phyloP scores from a whole-genome alignment of 2,113 vertebrate species.

The Pollimyrus isidori region DNA sequence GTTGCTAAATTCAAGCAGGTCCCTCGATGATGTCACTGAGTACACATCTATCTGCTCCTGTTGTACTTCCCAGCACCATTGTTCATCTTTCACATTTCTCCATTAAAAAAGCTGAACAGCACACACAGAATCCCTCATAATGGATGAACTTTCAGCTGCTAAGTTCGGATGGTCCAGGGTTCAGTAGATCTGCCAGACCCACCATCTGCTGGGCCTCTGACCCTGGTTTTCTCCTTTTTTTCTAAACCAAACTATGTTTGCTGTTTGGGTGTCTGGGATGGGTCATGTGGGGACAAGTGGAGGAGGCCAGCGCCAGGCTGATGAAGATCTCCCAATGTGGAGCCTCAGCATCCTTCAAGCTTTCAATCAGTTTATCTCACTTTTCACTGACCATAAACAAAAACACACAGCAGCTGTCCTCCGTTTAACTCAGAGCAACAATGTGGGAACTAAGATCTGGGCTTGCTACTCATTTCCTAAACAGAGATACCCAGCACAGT shows the following conservation, averaged over 20 bases:
- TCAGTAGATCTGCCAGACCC: neutral
- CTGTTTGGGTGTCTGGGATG: neutral
- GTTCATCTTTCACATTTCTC: neutral
- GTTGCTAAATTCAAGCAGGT: neutral
- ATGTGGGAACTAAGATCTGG: neutral
- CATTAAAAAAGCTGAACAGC: neutral
- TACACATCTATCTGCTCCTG: neutral
- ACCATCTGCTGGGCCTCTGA: neutral
- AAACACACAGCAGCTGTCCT: neutral
- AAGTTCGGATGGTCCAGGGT: neutral
- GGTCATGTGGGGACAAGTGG: neutral
- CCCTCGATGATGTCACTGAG: neutral
- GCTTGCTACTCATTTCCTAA: neutral
- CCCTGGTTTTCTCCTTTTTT: neutral
- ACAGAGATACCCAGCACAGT: neutral
- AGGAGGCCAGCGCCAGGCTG: neutral
- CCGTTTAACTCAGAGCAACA: neutral
- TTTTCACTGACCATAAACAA: neutral
- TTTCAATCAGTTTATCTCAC: neutral
- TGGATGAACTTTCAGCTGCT: neutral
- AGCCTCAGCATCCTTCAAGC: neutral
- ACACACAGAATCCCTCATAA: neutral
- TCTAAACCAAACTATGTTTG: neutral
- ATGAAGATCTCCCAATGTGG: neutral
- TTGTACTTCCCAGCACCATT: neutral